Base-by-base conservation (phyloP, 2,113 vertebrate species). In the Rynchops niger region DNA sequence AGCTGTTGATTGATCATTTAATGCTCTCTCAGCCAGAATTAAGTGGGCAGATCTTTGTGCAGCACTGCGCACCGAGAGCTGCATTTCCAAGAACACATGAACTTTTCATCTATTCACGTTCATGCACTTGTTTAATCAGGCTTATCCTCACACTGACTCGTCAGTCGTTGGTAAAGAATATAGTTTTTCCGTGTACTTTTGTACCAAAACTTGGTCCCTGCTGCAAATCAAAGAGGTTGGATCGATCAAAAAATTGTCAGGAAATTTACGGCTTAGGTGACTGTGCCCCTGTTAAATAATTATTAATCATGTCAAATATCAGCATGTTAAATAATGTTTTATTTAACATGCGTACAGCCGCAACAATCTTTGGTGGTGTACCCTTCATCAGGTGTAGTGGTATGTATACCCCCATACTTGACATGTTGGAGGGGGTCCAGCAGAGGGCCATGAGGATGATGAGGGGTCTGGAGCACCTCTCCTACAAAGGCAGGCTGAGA, bases 1-100 rank as follows among this genome's bases (percentile, higher is more conserved):
- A 86, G 82, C 72, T 92, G 77, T n/a, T 91, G 88, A 92, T 47
- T 93, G 85, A 91, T 79, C 85, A 76, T 86, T 89, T 95, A 79
- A 83, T 86, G 67, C 30, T 93, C 50, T 66, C 29, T 76, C 55
- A 88, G 42, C 22, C 52, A 72, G 87, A 71, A 82, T 93, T 61
- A 83, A 90, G 77, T 92, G 81, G 81, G 85, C 52, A 91, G 82
- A 83, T 67, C 72, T 74, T 91, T 62, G 43, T 82, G 93, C 55
- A 61, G 70, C 53, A 40, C 50, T 38, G 49, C 1, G 6, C 58
- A 86, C 45, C 1, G 4, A 83, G 61, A 79, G 47, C 40, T 74
- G 66, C 34, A 71, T 76, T 88, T 95, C 79, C 20, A 82, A 80
- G 77, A 89, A 62, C 58, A 67, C 56, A 76, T 90, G 79, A 79